phyloP scores from a whole-genome alignment of 2,113 vertebrate genomes.

The Hyperopisus bebe region DNA sequence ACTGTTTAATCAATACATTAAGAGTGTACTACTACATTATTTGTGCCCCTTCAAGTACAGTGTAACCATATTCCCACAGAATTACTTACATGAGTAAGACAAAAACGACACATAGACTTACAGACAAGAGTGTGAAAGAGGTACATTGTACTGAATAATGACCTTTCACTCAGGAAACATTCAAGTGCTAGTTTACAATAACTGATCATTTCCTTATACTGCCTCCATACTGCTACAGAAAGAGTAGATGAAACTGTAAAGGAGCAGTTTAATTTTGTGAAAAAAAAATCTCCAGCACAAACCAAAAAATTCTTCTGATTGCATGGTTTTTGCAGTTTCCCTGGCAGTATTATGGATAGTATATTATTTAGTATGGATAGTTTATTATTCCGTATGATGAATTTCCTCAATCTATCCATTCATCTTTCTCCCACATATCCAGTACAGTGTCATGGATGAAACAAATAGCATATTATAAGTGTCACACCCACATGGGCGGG shows the following conservation, averaged over 20 bases:
- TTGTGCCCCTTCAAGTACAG: not conserved
- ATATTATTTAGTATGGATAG: not conserved
- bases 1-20: not conserved
- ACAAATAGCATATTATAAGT: not conserved
- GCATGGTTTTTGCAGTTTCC: not conserved
- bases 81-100: not conserved
- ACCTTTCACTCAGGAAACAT: not conserved
- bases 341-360: not conserved
- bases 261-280: not conserved
- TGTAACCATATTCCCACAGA: not conserved
- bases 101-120: not conserved
- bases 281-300: not conserved
- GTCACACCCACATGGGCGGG: too few relatives aligned
- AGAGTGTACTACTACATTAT: not conserved
- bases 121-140: not conserved
- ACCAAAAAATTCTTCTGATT: not conserved
- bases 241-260: not conserved
- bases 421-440: not conserved
- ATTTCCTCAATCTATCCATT: not conserved
- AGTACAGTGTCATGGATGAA: not conserved
- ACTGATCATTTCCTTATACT: not conserved
- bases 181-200: not conserved
- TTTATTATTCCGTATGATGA: not conserved
- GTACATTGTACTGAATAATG: not conserved
- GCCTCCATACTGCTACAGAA: not conserved